A percentile compares a stretch with the other conserved stretches of the same genome.
Conservation (phyloP, 2,797 vertebrate genomes). For the Centropyge bicolor region DNA sequence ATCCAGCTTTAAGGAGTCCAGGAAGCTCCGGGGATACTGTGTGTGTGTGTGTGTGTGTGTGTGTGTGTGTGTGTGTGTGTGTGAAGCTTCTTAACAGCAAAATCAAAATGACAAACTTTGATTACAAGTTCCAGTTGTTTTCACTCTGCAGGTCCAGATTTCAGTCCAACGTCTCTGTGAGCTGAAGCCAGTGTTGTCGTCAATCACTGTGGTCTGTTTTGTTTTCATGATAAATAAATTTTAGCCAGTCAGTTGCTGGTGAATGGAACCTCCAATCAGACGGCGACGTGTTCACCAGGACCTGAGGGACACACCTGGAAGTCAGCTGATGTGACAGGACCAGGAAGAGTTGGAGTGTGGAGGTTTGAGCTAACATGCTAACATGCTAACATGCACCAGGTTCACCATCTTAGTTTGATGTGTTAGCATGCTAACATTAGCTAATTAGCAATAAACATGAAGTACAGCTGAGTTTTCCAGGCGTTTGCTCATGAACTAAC, state of each 20-base stretch:
- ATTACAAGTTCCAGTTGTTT: not conserved
- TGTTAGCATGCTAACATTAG: no score
- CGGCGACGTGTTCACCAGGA: no score
- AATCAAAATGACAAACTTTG: not conserved
- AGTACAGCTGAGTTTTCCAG: no score
- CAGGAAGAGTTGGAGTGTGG: no score
- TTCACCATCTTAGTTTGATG: no score
- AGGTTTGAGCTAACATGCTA: no score
- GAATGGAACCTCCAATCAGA: not conserved
- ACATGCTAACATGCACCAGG: no score
- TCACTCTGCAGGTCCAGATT: slow-evolving; percentile 1
- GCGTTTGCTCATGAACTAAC: no score
- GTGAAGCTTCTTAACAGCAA: not conserved
- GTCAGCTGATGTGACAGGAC: no score
- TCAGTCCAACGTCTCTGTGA: not conserved
- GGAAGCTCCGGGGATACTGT: not conserved
- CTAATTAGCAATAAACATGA: no score
- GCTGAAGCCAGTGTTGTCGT: not conserved
- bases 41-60: slow-evolving; percentile 14
- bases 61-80: slow-evolving; percentile 13
- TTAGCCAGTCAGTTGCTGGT: not conserved
- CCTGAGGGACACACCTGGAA: no score
- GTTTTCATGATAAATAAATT: not conserved
- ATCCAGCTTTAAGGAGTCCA: slow-evolving; percentile 11
- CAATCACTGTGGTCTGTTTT: not conserved